These are phyloP conservation scores for Nomada lathburiana DNA, from an alignment of 2,888 invertebrate genomes.

Conservation along the genomic window DNA sequence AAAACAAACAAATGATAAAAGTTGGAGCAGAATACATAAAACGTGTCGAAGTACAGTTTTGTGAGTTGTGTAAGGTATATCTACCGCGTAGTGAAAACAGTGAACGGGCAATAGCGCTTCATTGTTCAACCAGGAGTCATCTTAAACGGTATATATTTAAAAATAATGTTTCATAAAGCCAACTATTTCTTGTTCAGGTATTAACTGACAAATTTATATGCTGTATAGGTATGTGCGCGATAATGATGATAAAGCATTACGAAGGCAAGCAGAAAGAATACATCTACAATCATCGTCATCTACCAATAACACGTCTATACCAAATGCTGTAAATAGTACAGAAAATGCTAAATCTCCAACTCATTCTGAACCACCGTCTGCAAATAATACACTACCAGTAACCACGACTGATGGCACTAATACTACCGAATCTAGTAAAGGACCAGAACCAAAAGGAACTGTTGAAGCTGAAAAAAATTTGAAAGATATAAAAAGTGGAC, in stretches of 20 bases:
- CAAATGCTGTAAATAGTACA: conserved; percentile 65
- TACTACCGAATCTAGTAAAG: conserved; percentile 77
- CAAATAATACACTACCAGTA: conserved; percentile 47
- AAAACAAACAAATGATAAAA: conserved; percentile 89
- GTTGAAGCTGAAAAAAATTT: conserved; percentile 80
- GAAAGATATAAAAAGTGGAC: conserved; percentile 66
- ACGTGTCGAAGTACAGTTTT: conserved; percentile 91
- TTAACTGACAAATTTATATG: not conserved
- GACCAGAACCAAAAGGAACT: conserved; percentile 73
- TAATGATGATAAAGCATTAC: conserved; percentile 91
- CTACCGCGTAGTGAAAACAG: conserved; percentile 88
- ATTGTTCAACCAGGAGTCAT: conserved; percentile 91
- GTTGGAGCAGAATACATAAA: conserved; percentile 92
- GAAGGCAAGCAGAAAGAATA: conserved; percentile 89
- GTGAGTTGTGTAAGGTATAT: conserved; percentile 92
- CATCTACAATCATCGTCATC: conserved; percentile 81
- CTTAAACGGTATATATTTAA: conserved; percentile 86
- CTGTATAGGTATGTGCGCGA: conserved; percentile 88
- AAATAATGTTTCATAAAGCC: not conserved
- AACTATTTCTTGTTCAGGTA: not conserved
- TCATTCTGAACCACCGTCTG: conserved; percentile 64
- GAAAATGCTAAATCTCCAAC: conserved; percentile 69
- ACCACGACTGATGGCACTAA: conserved; percentile 47
- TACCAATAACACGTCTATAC: conserved; percentile 66
- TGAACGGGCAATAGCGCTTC: conserved; percentile 88